Conservation (phyloP, 2,797 vertebrate species). For the Catamblyrhynchus diadema region DNA sequence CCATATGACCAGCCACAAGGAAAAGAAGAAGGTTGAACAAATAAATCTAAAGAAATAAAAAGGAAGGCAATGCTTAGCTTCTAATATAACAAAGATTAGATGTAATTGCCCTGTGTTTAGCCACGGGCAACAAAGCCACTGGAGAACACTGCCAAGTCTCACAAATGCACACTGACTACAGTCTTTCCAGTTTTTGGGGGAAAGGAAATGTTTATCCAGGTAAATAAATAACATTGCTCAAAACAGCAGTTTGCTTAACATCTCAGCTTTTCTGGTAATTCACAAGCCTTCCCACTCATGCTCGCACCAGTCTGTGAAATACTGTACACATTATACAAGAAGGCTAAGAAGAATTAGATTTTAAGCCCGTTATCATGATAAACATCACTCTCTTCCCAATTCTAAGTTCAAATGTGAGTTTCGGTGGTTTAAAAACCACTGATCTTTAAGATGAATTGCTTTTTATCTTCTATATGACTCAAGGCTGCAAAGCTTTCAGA, state of each 20-base stretch:
- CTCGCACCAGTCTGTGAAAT: background rate
- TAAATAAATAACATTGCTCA: background rate
- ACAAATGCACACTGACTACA: background rate
- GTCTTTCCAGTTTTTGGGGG: background rate
- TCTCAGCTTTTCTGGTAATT: background rate
- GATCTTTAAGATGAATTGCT: background rate
- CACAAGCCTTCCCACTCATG: background rate
- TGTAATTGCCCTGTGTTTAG: background rate
- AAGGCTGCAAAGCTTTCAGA: conserved; percentile 5
- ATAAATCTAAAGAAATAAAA: background rate
- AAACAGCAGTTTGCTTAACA: background rate
- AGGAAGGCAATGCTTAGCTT: background rate
- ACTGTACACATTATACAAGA: background rate
- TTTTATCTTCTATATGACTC: conserved; percentile 18
- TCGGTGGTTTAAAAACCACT: background rate
- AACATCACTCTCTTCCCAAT: background rate
- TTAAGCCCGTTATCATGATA: background rate
- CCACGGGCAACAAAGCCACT: background rate
- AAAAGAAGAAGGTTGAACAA: background rate
- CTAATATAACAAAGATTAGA: background rate
- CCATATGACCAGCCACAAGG: background rate
- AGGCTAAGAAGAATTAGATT: background rate
- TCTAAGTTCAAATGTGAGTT: background rate
- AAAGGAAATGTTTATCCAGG: background rate
- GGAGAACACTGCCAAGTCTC: background rate